Evolutionary conservation across 1,140 invertebrate species (phyloP).

Genomic region (Xylocopa sonorina): DNA sequence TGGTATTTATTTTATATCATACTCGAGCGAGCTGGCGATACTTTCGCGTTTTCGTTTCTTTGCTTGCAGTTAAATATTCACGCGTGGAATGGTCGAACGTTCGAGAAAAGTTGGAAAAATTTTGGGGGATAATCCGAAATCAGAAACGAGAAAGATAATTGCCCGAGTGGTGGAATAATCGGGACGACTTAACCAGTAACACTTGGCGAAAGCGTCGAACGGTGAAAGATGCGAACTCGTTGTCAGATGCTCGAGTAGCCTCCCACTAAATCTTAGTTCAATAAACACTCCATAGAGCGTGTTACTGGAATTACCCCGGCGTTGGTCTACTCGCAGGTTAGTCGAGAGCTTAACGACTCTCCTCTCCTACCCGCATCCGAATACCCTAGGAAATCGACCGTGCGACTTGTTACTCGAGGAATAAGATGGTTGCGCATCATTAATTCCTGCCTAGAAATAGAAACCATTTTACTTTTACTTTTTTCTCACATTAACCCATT

Average conservation of each 20-base stretch:
- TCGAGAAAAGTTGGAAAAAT: too few species aligned
- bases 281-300: constrained; percentile 44
- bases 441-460: background rate
- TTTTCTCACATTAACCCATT: too few species aligned
- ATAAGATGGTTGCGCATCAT: constrained; percentile 3
- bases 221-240: constrained; percentile 17
- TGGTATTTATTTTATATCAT: too few species aligned
- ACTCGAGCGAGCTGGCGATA: too few species aligned
- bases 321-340: constrained; percentile 33
- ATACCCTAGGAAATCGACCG: constrained; percentile 19
- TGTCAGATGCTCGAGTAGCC: background rate
- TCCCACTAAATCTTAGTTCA: constrained; percentile 31
- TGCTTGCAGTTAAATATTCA: too few species aligned
- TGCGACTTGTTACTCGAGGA: constrained; percentile 12
- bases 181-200: background rate
- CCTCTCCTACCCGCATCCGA: too few species aligned
- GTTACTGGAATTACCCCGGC: constrained; percentile 33
- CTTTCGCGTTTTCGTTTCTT: too few species aligned
- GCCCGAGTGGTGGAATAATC: constrained; percentile 2
- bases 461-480: background rate
- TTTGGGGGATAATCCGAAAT: background rate
- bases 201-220: background rate
- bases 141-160: constrained; percentile 2
- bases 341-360: constrained; percentile 29
- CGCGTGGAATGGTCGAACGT: too few species aligned